Conservation (phyloP, 2,888 invertebrate species). For the Drosophila pseudotalamancana region DNA sequence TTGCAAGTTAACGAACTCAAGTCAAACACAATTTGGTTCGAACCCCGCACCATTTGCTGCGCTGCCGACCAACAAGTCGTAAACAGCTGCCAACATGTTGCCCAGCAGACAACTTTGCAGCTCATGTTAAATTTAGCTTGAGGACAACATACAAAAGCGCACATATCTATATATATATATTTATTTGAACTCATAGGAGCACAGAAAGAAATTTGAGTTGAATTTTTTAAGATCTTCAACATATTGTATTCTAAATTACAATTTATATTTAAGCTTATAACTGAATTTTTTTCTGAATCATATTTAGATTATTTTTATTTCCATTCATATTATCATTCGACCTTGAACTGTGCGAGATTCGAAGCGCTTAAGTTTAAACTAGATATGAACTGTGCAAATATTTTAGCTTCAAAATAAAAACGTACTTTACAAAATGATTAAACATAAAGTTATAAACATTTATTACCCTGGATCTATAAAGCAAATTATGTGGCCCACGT, state of each 20-base stretch:
- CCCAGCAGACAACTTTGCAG: constrained; percentile 8
- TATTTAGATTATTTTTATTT: too few species aligned
- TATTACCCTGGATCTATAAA: too few species aligned
- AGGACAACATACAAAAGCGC: neutral
- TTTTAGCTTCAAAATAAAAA: neutral
- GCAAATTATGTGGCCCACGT: too few species aligned
- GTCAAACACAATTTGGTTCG: constrained; percentile 7
- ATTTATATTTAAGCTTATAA: too few species aligned
- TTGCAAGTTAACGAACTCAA: constrained; percentile 17
- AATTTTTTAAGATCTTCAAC: too few species aligned
- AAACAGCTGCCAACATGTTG: constrained; percentile 28
- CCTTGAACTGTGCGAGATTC: too few species aligned
- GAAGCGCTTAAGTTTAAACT: neutral
- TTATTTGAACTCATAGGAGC: neutral
- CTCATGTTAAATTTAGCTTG: constrained; percentile 9
- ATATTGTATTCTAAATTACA: too few species aligned
- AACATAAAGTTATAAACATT: neutral
- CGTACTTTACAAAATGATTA: neutral
- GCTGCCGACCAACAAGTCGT: constrained; percentile 4
- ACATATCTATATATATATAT: too few species aligned
- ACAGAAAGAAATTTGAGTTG: too few species aligned
- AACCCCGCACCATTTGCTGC: neutral
- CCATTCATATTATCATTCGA: too few species aligned
- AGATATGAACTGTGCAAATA: neutral
- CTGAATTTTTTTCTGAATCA: too few species aligned